phyloP scores from a whole-genome alignment of 2,797 vertebrate genomes.

The Acropternis orthonyx region DNA sequence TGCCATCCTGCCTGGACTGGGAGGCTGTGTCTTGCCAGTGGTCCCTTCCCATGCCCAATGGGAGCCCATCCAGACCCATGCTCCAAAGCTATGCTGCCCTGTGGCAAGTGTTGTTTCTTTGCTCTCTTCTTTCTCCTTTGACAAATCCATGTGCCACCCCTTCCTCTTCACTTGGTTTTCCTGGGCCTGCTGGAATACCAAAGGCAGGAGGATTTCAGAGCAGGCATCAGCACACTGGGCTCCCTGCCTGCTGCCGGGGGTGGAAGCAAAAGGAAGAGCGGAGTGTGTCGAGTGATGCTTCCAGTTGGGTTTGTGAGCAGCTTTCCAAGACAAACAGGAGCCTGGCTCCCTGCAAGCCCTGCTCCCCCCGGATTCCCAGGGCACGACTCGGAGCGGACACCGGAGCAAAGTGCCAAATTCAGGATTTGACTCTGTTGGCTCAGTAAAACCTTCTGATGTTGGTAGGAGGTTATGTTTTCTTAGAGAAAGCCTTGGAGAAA shows the following conservation, averaged over 20 bases:
- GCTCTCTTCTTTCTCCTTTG: neutral
- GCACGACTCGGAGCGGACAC: neutral
- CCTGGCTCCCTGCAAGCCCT: neutral
- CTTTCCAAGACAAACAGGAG: slow-evolving; percentile 42
- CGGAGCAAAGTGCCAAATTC: neutral
- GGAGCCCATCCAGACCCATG: neutral
- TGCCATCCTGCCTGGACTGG: neutral
- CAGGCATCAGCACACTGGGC: neutral
- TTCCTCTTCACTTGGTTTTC: neutral
- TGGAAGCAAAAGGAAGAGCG: neutral
- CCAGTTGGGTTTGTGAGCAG: neutral
- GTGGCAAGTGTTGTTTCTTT: rapidly evolving
- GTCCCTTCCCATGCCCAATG: rapidly evolving
- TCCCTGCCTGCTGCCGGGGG: neutral
- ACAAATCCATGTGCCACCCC: neutral
- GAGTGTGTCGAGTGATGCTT: neutral
- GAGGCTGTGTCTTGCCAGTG: neutral
- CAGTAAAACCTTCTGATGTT: neutral
- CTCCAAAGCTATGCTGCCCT: neutral
- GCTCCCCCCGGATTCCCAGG: neutral
- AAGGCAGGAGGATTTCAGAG: neutral
- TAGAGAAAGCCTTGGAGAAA: slow-evolving; percentile 51
- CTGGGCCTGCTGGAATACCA: neutral
- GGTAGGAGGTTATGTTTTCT: slow-evolving; percentile 62
- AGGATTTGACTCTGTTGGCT: slow-evolving; percentile 13